These are phyloP conservation scores for Murina feae DNA, from an alignment of 2,113 vertebrate genomes.

Conservation along the genomic window DNA sequence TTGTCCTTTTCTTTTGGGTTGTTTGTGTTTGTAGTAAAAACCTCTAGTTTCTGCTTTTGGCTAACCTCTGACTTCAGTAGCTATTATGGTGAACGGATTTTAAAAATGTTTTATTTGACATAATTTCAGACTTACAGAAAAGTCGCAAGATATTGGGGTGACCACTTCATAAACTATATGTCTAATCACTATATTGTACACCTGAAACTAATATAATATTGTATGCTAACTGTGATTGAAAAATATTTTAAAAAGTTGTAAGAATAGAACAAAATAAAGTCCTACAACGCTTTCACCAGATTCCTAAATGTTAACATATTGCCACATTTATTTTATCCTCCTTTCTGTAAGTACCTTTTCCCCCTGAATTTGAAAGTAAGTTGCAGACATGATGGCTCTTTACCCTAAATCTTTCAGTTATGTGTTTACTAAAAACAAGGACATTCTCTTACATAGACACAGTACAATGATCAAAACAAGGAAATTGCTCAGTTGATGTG, in stretches of 20 bases:
- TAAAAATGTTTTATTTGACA: neutral
- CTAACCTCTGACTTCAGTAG: neutral
- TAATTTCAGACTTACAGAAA: neutral
- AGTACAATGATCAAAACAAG: neutral
- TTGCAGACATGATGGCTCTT: neutral
- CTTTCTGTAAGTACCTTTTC: neutral
- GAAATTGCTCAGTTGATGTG: neutral
- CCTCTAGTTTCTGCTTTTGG: neutral
- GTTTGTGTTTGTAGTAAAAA: neutral
- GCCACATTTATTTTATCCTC: neutral
- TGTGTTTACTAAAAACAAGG: neutral
- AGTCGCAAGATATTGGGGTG: neutral
- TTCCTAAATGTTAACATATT: neutral
- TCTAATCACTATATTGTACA: neutral
- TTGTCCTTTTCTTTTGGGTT: neutral
- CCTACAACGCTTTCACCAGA: neutral
- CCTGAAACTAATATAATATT: neutral
- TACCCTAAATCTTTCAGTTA: neutral
- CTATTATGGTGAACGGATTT: neutral
- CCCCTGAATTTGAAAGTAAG: neutral
- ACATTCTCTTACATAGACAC: neutral
- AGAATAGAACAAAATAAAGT: neutral
- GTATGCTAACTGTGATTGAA: neutral
- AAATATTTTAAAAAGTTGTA: neutral
- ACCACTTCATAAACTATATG: neutral